Base-by-base conservation (phyloP, 2,888 invertebrate species). In the Lasioglossum villosulum region DNA sequence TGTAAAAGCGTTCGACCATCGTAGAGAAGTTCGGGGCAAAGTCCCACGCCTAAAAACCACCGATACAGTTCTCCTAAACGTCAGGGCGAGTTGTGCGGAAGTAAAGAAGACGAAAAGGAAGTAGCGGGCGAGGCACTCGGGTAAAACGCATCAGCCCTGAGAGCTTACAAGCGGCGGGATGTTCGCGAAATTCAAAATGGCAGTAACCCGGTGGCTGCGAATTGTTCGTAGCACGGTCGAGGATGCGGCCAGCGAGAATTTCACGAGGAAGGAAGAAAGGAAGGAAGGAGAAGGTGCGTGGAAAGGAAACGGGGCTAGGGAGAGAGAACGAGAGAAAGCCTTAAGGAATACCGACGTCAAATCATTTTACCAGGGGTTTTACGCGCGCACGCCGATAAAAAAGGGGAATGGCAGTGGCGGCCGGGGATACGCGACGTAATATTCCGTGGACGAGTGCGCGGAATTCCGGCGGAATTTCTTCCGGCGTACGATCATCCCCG, bases 391-490 rank as follows among this genome's bases (percentile, higher is more conserved):
- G 68, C 19, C 82, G 86, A 76, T 86, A 86, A 86, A 86, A 86
- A 86, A 66, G 66, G 77, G 77, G 77, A 37, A 30, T 45, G 34
- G 70, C 37, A n/a, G 39, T 12, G 23, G 23, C 75, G 37, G 63
- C 63, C 63, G 59, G 42, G 59, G 45, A 48, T 72, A 70, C 73
- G 52, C 78, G 73, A 76, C 86, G 86, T 86, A 79, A 86, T 86
- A 86, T 86, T 86, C 56, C 82, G 82, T 39, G 74, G 52, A 68
- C 82, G 75, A 78, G 71, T 59, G 68, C 56, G 75, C 48, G 86
- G 82, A 82, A 86, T 86, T 86, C 76, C 75, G 27, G 45, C 73
- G 56, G 78, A 86, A 86, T 86, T 86, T 86, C 86, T 77, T 86
- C 76, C 86, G 79, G 73, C 63, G 63, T 63, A 30, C 63, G 30